A percentile compares a stretch with the other conserved stretches of the same genome.
Conservation (phyloP, 1,140 invertebrate species). For the Sycophila sp. region DNA sequence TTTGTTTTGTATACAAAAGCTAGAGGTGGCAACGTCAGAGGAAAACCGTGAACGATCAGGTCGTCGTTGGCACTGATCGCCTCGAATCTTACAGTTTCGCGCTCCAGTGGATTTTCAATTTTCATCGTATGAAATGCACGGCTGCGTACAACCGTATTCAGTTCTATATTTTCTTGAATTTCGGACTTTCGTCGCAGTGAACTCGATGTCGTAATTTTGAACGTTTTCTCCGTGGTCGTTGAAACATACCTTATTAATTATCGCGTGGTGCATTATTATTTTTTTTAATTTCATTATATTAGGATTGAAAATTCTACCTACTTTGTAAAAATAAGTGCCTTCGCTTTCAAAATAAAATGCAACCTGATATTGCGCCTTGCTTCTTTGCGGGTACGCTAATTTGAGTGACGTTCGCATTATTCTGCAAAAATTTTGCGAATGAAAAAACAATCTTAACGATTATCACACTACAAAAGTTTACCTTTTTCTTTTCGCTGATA, state of each 20-base stretch:
- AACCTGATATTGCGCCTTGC: conserved; percentile 41
- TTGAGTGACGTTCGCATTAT: not conserved
- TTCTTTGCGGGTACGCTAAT: conserved; percentile 42
- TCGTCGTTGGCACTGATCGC: conserved; percentile 36
- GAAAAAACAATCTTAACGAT: too few relatives aligned
- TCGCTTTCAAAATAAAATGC: conserved; percentile 46
- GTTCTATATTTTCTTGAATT: conserved; percentile 43
- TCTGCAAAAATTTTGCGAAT: conserved; percentile 7
- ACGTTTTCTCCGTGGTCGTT: conserved; percentile 42
- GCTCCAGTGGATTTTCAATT: conserved; percentile 48
- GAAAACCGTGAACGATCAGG: conserved; percentile 35
- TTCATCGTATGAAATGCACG: conserved; percentile 36
- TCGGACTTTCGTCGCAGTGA: conserved; percentile 45
- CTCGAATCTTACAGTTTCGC: conserved; percentile 28
- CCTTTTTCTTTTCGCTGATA: too few relatives aligned
- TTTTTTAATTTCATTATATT: too few relatives aligned
- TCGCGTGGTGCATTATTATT: too few relatives aligned
- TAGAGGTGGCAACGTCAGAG: conserved; percentile 35
- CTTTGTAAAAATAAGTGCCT: conserved; percentile 42
- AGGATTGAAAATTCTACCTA: too few relatives aligned
- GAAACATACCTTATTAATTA: conserved; percentile 11
- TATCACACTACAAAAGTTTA: not conserved
- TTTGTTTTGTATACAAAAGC: too few relatives aligned
- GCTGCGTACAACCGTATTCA: conserved; percentile 38
- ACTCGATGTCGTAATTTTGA: conserved; percentile 50